phyloP scores from a whole-genome alignment of 2,797 vertebrate genomes.

The Anabas testudineus region DNA sequence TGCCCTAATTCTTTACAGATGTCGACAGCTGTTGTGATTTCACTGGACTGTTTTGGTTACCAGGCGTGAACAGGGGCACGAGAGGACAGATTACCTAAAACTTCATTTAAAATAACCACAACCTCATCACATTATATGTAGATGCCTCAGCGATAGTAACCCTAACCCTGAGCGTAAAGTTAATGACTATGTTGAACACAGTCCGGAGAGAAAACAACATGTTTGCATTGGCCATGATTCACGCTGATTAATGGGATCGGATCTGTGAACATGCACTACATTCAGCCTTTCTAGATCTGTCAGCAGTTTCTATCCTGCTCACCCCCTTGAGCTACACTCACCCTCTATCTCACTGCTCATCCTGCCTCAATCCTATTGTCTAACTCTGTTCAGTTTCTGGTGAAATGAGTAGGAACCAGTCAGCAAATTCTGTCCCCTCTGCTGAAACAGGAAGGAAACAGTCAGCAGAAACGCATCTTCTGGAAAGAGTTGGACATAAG shows the following conservation, averaged over 20 bases:
- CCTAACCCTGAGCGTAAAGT: too few relatives aligned
- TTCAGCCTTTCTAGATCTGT: constrained; percentile 38
- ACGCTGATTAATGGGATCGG: constrained; percentile 43
- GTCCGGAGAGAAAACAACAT: background rate
- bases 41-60: background rate
- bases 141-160: too few relatives aligned
- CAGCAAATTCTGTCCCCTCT: constrained; percentile 51
- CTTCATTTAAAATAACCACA: background rate
- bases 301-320: constrained; percentile 75
- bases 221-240: constrained; percentile 66
- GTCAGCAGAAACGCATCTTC: constrained; percentile 80
- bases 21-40: background rate
- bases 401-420: constrained; percentile 46
- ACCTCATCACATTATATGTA: too few relatives aligned
- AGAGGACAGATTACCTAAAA: background rate
- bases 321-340: constrained; percentile 19
- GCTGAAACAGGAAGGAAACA: constrained; percentile 74
- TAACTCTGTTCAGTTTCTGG: background rate
- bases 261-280: constrained; percentile 51
- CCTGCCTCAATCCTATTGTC: constrained; percentile 69
- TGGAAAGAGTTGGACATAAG: constrained; percentile 54
- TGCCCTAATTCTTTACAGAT: background rate
- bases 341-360: constrained; percentile 45
- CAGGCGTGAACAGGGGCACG: background rate
- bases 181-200: constrained; percentile 20